phyloP scores from a whole-genome alignment of 2,888 invertebrate species.

The Cyrtodaria siliqua region DNA sequence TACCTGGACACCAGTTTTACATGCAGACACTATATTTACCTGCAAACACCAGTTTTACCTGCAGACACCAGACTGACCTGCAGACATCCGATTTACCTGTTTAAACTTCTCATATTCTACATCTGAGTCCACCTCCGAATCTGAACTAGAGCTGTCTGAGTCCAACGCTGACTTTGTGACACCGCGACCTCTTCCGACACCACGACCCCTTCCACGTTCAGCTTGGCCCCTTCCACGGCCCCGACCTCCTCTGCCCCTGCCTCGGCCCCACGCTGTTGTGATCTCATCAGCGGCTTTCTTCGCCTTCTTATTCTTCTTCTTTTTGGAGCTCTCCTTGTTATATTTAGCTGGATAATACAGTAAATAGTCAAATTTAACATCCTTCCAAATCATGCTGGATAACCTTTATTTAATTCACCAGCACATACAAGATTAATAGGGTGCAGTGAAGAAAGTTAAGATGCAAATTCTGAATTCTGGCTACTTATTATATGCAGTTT shows the following conservation, averaged over 20 bases:
- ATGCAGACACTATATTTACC: too few species aligned
- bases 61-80: too few species aligned
- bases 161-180: slow-evolving; percentile 23
- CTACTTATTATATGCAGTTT: too few species aligned
- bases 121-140: slow-evolving; percentile 51
- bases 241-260: slow-evolving; percentile 39
- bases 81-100: too few species aligned
- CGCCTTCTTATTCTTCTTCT: slow-evolving; percentile 74
- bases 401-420: too few species aligned
- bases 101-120: slow-evolving; percentile 64
- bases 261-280: slow-evolving; percentile 17
- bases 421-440: too few species aligned
- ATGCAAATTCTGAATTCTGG: too few species aligned
- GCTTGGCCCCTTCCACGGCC: slow-evolving; percentile 30
- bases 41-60: too few species aligned
- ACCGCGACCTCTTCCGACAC: not conserved
- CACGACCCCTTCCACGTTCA: slow-evolving; percentile 34
- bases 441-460: too few species aligned
- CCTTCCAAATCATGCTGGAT: too few species aligned
- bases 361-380: not conserved
- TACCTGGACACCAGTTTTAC: too few species aligned
- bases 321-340: slow-evolving; percentile 82
- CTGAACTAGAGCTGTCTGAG: slow-evolving; percentile 40
- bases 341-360: slow-evolving; percentile 79
- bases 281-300: slow-evolving; percentile 20